Percentiles rank a stretch among this genome's conserved stretches.
phyloP scores from a whole-genome alignment of 1,140 invertebrate genomes.

The Aricia agestis region DNA sequence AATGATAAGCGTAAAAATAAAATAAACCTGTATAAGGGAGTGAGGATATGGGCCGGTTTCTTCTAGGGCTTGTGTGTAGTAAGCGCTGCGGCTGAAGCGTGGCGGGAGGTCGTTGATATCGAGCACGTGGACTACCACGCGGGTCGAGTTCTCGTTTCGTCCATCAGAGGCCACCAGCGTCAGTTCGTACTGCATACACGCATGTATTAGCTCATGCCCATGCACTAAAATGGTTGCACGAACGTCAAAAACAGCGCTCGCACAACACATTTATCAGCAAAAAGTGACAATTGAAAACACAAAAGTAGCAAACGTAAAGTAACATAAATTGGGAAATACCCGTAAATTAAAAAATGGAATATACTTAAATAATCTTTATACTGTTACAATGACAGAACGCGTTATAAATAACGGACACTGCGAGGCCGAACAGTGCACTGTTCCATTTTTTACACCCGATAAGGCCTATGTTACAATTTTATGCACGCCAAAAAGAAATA shows the following conservation, averaged over 20 bases:
- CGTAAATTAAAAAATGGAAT: constrained; percentile 13
- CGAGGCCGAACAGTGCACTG: constrained; percentile 21
- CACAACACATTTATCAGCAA: background rate
- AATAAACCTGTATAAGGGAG: constrained; percentile 70
- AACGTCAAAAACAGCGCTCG: constrained; percentile 16
- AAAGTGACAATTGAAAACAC: background rate
- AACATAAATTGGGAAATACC: background rate
- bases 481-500: constrained; percentile 13
- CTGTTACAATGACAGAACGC: constrained; percentile 12
- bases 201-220: constrained; percentile 64
- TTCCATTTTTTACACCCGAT: constrained; percentile 28
- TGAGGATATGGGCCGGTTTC: constrained; percentile 71
- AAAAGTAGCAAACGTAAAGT: background rate
- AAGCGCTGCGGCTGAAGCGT: constrained; percentile 82
- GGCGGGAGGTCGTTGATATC: constrained; percentile 91
- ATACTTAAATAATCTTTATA: constrained; percentile 16
- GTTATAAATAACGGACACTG: constrained; percentile 17
- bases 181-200: constrained; percentile 85
- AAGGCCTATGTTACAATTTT: constrained; percentile 19
- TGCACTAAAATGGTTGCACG: constrained; percentile 38
- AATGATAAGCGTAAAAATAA: constrained; percentile 41
- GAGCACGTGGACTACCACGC: constrained; percentile 84
- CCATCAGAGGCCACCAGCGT: constrained; percentile 91
- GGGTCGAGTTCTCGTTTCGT: constrained; percentile 88
- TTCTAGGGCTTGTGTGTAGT: constrained; percentile 77